These are phyloP conservation scores for Pygoscelis antarcticus DNA, from an alignment of 2,113 vertebrate genomes.

Conservation along the genomic window DNA sequence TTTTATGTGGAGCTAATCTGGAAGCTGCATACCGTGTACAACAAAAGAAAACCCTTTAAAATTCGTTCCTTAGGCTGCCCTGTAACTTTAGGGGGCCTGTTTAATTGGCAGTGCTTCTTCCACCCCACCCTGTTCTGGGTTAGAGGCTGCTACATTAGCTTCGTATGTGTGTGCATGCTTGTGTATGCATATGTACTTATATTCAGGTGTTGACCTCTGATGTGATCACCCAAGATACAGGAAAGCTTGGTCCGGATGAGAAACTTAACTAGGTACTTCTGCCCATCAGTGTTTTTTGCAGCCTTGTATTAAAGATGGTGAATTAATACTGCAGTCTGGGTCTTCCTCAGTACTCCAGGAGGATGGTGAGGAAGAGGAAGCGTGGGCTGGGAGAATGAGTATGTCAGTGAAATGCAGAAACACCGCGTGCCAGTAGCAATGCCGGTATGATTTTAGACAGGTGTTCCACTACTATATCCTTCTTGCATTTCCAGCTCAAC, in stretches of 20 bases:
- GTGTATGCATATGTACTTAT: not conserved
- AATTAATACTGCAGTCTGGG: not conserved
- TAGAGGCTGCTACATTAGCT: not conserved
- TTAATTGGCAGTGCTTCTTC: slow-evolving; percentile 46
- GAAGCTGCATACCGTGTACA: not conserved
- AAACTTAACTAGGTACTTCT: not conserved
- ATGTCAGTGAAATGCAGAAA: not conserved
- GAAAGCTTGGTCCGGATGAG: not conserved
- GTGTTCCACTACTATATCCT: not conserved
- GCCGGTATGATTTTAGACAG: not conserved
- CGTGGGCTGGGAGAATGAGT: not conserved
- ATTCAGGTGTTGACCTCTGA: not conserved
- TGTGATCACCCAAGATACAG: not conserved
- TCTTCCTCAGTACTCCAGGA: not conserved
- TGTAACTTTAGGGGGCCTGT: slow-evolving; percentile 11
- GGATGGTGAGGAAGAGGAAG: not conserved
- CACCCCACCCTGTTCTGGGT: not conserved
- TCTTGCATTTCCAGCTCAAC: not conserved
- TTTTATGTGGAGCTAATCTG: not conserved
- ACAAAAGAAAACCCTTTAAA: slow-evolving; percentile 1
- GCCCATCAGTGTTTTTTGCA: not conserved
- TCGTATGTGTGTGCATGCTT: not conserved
- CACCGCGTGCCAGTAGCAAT: not conserved
- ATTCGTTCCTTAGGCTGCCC: not conserved
- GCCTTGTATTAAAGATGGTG: not conserved